Evolutionary conservation across 1,140 invertebrate genomes (phyloP), one percentile per base, ranked within the genome.

Genomic region (Drosophila murphyi): DNA sequence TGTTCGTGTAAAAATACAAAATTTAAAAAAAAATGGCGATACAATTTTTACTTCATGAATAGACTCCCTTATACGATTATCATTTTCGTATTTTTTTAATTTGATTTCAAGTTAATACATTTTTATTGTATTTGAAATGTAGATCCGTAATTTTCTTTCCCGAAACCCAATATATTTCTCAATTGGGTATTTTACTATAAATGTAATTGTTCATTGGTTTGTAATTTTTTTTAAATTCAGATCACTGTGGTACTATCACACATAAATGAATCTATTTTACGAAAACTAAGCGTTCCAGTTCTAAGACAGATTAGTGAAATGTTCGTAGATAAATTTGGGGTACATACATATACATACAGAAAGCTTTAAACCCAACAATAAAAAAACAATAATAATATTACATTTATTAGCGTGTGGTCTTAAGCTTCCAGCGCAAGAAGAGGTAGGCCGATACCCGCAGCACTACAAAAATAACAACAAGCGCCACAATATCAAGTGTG

Each of bases 341-440:
- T 35, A 32, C 7, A 73, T 70, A 37, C 7, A 60, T 67, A 74
- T 57, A 78, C 45, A 73, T 48, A 76, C 37, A 72, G 54, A 85
- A 91, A 87, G 78, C 77, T 91, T 81, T 69, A 70, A 72, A 90
- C 75, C 87, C 80, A 52, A 82, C 70, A 62, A 65, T 52, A 78
- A 73, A 5, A 62, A 34, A 43, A 20, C 20, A 20, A 20, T 20
- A 20, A 20, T 20, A 20, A 12, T 39, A 7, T 45, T 55, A 29
- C 4, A 41, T 7, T 62, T 4, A 75, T 94, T 96, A 97, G 94
- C 95, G 95, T 52, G 95, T 95, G 69, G 95, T 95, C 77, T 95
- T 95, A 5, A 96, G 94, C 91, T 98, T 98, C 96, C 97, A 98
- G 65, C 97, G 94, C 4, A 99, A 94, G 91, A 98, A 98, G n/a